Conservation (phyloP, 2,888 invertebrate species). For the Ophraella communa region DNA sequence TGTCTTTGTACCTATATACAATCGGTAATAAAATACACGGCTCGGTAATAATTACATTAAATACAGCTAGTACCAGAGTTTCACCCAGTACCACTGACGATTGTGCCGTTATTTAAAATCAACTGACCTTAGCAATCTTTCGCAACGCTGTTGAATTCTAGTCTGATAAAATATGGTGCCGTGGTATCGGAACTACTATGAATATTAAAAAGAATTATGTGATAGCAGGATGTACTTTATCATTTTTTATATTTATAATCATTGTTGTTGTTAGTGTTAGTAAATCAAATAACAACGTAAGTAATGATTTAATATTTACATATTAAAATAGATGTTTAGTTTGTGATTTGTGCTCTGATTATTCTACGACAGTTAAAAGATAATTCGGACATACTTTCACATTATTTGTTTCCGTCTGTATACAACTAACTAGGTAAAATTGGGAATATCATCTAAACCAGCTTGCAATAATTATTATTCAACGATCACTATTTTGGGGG, state of each 20-base stretch:
- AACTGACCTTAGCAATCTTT: conserved; percentile 15
- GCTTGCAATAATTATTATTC: too few relatives aligned
- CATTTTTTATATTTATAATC: conserved; percentile 44
- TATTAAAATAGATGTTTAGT: background rate
- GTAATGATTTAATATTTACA: conserved; percentile 24
- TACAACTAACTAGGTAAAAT: too few relatives aligned
- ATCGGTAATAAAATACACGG: background rate
- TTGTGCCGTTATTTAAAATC: conserved; percentile 13
- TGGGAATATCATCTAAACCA: too few relatives aligned
- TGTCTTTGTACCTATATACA: background rate
- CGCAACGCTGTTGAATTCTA: background rate
- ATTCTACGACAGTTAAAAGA: too few relatives aligned
- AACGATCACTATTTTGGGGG: too few relatives aligned
- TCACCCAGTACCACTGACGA: conserved; percentile 3
- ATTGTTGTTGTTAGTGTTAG: conserved; percentile 37
- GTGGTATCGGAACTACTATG: conserved; percentile 30
- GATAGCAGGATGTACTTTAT: conserved; percentile 43
- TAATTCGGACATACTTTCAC: too few relatives aligned
- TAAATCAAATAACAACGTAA: conserved; percentile 33
- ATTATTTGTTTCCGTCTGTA: too few relatives aligned
- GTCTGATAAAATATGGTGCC: conserved; percentile 8
- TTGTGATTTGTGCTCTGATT: background rate
- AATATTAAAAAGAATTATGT: conserved; percentile 42
- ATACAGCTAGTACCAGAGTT: background rate
- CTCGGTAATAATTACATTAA: background rate